Base-by-base conservation (phyloP, 1,140 invertebrate species). In the Manduca sexta region DNA sequence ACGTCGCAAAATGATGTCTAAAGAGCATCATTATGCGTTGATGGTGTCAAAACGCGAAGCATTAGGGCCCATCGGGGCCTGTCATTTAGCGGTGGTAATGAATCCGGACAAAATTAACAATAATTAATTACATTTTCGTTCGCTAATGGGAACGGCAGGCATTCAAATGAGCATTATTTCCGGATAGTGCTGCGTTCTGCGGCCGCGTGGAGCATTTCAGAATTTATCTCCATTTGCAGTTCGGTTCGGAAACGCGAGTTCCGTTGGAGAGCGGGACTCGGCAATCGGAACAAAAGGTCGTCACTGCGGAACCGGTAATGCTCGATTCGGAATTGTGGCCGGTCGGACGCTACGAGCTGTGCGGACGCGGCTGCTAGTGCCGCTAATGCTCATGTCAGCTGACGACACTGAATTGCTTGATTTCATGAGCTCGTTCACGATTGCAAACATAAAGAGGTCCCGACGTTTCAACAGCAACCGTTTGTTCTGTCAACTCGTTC, bases 141-240 rank as follows among this genome's bases (percentile, higher is more conserved):
- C 57, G 43, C 56, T 68, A 72, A 63, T 62, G 33, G 44, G 15
- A 35, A 35, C 33, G 46, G 26, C 34, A 49, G 52, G 57, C 49
- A 44, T 48, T 56, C 39, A 58, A 65, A 68, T 60, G 55, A 53
- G 50, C 51, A 60, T 64, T 66, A 66, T 60, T 60, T 63, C 61
- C 57, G 59, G 52, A 50, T 39, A 51, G 52, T 46, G 56, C 39
- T 33, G 53, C 49, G 56, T 51, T 44, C 45, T 51, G 44, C 48
- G 49, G 51, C 45, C 44, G 41, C 48, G 47, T 47, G 42, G 43
- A 52, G 21, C 45, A 35, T 45, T 67, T 52, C 52, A 45, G 52
- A 56, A 69, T 72, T 64, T 64, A 70, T 72, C 53, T 64, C 47
- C 64, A 71, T 71, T 70, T 65, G 57, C 55, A 63, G 58, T 63